Evolutionary conservation across 64 coral and sea anemone genomes (phyloP).

Genomic region (Actinia equina): DNA sequence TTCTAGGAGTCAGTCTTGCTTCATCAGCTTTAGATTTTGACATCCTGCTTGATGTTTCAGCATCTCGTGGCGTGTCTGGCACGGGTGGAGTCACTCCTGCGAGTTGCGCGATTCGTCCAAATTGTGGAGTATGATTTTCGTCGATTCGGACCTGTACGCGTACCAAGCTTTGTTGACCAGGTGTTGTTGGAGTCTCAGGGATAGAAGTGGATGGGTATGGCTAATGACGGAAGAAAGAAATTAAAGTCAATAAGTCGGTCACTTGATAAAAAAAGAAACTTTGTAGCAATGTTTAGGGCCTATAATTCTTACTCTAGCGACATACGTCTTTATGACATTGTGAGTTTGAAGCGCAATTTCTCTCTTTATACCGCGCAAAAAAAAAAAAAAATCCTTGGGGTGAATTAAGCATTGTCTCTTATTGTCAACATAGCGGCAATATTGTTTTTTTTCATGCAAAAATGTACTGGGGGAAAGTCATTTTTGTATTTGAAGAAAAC

Average conservation of each 20-base stretch:
- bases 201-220: conserved; percentile 65
- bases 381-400: no score
- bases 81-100: conserved; percentile 79
- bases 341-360: no score
- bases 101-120: conserved; percentile 66
- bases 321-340: no score
- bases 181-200: conserved; percentile 38
- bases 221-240: conserved; percentile 7
- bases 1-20: conserved; percentile 20
- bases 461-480: no score
- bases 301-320: no score
- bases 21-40: conserved; percentile 43
- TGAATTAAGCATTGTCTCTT: no score
- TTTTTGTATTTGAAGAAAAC: neutral
- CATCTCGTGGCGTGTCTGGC: conserved; percentile 22
- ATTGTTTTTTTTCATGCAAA: no score
- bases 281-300: no score
- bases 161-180: conserved; percentile 52
- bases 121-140: conserved; percentile 66
- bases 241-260: neutral
- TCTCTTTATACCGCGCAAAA: no score
- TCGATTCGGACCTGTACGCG: conserved; percentile 83
- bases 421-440: no score
- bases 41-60: conserved; percentile 24
- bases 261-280: no score